Evolutionary conservation across 2,888 invertebrate species (phyloP).

Genomic region (Falcaria lacertinaria): DNA sequence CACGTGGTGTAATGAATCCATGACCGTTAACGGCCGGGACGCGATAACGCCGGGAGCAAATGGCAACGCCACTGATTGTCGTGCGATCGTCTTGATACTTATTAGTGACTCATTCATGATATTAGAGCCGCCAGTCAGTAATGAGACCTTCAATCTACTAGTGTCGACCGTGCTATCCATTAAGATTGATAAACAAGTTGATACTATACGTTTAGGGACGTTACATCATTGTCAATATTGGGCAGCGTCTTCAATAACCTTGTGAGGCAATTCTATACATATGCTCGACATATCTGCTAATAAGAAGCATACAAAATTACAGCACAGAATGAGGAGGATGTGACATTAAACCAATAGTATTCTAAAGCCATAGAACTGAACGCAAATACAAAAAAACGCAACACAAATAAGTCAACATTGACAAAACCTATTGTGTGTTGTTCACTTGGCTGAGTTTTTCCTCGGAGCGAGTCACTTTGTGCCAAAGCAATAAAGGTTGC

Average conservation of each 20-base stretch:
- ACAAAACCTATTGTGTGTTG: background rate
- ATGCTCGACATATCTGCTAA: too few relatives aligned
- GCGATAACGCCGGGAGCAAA: conserved; percentile 6
- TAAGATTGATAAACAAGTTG: background rate
- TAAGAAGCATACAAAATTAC: too few relatives aligned
- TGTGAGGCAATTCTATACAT: background rate
- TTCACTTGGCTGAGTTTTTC: background rate
- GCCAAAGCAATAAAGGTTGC: conserved; percentile 1
- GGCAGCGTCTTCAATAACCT: background rate
- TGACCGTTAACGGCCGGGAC: conserved; percentile 34
- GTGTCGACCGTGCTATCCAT: background rate
- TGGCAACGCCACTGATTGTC: conserved; percentile 1
- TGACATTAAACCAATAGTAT: too few relatives aligned
- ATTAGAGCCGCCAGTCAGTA: background rate
- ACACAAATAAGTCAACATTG: background rate
- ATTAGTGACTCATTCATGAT: background rate
- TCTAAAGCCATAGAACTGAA: too few relatives aligned
- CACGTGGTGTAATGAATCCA: conserved; percentile 23
- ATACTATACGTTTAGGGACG: background rate
- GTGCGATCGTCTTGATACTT: background rate
- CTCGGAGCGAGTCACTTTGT: background rate
- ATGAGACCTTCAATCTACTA: background rate
- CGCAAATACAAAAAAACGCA: background rate
- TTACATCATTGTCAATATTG: background rate
- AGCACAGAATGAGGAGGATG: too few relatives aligned